Evolutionary conservation across 2,113 vertebrate species (phyloP).

Genomic region (Willisornis vidua): DNA sequence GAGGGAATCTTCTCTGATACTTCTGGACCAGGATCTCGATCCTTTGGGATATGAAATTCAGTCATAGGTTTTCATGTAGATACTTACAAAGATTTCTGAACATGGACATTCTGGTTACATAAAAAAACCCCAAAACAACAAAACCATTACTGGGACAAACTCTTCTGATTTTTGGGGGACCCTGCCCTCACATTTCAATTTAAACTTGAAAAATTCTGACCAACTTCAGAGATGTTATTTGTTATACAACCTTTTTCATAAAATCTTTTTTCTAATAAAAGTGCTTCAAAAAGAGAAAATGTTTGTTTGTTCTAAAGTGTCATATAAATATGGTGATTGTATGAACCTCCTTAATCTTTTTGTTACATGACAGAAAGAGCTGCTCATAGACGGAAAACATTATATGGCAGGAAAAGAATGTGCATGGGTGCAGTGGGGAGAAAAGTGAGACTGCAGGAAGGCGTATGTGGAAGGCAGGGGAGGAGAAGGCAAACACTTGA

Average conservation of each 20-base stretch:
- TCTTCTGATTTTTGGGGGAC: not conserved
- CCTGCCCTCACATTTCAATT: not conserved
- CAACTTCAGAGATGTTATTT: not conserved
- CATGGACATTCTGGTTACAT: not conserved
- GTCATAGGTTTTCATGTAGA: constrained; percentile 52
- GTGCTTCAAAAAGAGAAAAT: not conserved
- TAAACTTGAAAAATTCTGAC: constrained; percentile 45
- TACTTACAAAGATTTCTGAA: not conserved
- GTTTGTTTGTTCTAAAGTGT: not conserved
- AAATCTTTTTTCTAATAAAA: constrained; percentile 62
- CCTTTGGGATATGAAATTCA: constrained; percentile 91
- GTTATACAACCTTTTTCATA: constrained; percentile 38
- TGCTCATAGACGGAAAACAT: not conserved
- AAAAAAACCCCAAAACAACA: not conserved
- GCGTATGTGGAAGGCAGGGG: not conserved
- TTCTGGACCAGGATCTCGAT: constrained; percentile 88
- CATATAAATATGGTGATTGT: no score
- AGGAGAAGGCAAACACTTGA: fast-evolving
- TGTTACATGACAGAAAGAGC: not conserved
- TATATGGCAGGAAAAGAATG: not conserved
- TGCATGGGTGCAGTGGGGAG: fast-evolving
- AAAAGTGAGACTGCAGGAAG: not conserved
- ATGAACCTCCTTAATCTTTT: not conserved
- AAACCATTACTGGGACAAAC: not conserved
- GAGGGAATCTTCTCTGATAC: constrained; percentile 87